phyloP scores from a whole-genome alignment of 2,113 vertebrate species.

The Psettodes erumei region DNA sequence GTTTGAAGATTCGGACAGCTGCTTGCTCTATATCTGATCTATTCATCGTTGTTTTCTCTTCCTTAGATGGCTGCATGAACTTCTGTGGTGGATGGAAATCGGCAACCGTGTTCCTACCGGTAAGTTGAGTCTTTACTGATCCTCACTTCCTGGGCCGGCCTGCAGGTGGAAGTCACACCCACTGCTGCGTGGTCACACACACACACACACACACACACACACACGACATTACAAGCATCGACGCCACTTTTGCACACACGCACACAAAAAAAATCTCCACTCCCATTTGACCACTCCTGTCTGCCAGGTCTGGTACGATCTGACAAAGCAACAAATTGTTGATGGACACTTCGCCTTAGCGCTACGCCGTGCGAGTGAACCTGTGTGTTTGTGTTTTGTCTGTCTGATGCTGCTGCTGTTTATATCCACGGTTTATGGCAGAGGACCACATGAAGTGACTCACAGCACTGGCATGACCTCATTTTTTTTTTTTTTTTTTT shows the following conservation, averaged over 20 bases:
- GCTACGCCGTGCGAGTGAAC: conserved; percentile 11
- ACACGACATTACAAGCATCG: conserved; percentile 12
- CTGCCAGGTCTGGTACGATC: conserved; percentile 37
- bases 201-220: neutral
- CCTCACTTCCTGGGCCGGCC: conserved; percentile 68
- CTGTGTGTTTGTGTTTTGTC: conserved; percentile 42
- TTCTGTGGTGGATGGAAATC: conserved; percentile 16
- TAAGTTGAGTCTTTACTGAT: conserved; percentile 54
- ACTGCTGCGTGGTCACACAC: conserved; percentile 37
- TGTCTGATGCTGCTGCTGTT: conserved; percentile 47
- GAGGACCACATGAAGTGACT: conserved; percentile 48
- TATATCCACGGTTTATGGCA: conserved; percentile 41
- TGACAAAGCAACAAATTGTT: conserved; percentile 36
- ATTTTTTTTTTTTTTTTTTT: conserved; percentile 28
- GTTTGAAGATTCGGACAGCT: conserved; percentile 1
- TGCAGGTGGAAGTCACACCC: conserved; percentile 77
- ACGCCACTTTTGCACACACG: neutral
- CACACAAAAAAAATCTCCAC: conserved; percentile 18
- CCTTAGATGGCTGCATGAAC: conserved; percentile 31
- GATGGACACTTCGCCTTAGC: conserved; percentile 28
- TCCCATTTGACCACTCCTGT: conserved; percentile 22
- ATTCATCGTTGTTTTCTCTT: conserved; percentile 14
- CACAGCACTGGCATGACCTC: conserved; percentile 52
- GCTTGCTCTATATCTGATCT: neutral
- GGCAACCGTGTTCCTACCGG: conserved; percentile 21